A percentile compares a stretch with the other conserved stretches of the same genome.
Conservation (phyloP, 2,888 invertebrate genomes). For the Tinea semifulvella region DNA sequence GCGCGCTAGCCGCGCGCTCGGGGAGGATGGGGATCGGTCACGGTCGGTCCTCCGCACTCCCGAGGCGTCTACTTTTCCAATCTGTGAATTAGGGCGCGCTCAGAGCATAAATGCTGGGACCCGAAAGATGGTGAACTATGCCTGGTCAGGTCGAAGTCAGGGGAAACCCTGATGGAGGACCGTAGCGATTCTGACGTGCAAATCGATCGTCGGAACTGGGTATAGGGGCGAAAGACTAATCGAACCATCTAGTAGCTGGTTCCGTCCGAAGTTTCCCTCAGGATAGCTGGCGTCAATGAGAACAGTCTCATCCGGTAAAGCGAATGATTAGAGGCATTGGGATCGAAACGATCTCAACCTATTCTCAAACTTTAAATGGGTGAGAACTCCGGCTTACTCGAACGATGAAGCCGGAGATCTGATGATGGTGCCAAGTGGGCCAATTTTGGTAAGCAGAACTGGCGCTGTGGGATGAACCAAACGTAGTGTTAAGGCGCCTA, state of each 20-base stretch:
- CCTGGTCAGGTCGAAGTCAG: conserved; percentile 75
- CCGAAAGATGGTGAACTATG: conserved; percentile 80
- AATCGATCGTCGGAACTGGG: conserved; percentile 81
- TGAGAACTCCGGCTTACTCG: conserved; percentile 70
- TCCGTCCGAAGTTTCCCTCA: conserved; percentile 80
- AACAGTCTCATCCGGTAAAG: conserved; percentile 75
- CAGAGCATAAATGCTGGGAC: conserved; percentile 74
- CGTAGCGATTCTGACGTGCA: conserved; percentile 81
- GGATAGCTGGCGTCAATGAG: conserved; percentile 68
- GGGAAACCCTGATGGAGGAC: conserved; percentile 77
- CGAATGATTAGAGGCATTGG: conserved; percentile 79
- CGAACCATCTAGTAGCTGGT: conserved; percentile 83
- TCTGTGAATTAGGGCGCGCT: conserved; percentile 55
- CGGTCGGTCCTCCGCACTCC: conserved; percentile 58
- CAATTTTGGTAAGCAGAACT: conserved; percentile 83
- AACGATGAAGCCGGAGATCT: conserved; percentile 59
- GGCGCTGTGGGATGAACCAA: conserved; percentile 82
- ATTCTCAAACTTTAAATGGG: conserved; percentile 81
- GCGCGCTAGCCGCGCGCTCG: conserved; percentile 33
- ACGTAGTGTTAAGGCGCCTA: conserved; percentile 74
- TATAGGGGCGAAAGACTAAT: conserved; percentile 78
- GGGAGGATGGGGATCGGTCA: conserved; percentile 51
- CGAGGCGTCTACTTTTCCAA: conserved; percentile 63
- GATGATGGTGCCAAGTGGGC: conserved; percentile 73
- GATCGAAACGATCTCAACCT: conserved; percentile 75